Evolutionary conservation across 2,888 invertebrate genomes (phyloP).

Genomic region (Tiliacea aurago): DNA sequence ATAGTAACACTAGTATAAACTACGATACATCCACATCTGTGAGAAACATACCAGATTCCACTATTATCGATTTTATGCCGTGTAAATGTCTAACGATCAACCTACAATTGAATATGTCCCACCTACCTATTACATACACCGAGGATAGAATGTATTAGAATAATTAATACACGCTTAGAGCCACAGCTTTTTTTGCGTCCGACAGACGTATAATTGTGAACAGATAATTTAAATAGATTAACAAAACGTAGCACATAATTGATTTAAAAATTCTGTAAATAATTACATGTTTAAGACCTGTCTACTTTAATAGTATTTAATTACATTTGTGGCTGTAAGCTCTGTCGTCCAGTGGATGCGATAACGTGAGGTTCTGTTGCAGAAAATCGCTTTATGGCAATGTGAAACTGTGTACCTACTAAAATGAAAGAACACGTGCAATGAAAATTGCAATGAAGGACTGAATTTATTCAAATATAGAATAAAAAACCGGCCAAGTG

Average conservation of each 20-base stretch:
- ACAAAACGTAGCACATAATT: conserved; percentile 64
- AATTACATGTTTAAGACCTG: conserved; percentile 64
- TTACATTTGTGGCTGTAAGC: conserved; percentile 54
- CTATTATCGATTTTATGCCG: conserved; percentile 55
- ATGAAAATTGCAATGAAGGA: too few relatives aligned
- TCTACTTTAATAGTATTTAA: conserved; percentile 65
- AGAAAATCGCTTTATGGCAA: conserved; percentile 3
- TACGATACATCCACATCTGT: conserved; percentile 3
- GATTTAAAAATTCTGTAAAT: conserved; percentile 67
- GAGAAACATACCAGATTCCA: conserved; percentile 31
- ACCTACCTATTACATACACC: conserved; percentile 42
- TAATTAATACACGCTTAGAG: conserved; percentile 45
- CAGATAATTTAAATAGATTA: conserved; percentile 66
- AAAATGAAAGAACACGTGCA: too few relatives aligned
- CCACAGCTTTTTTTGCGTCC: conserved; percentile 37
- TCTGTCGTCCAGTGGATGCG: conserved; percentile 42
- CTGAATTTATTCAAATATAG: too few relatives aligned
- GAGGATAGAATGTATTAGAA: conserved; percentile 48
- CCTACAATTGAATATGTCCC: conserved; percentile 48
- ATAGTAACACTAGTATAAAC: neutral
- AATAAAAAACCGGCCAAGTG: too few relatives aligned
- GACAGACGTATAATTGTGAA: conserved; percentile 57
- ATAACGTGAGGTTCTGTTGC: conserved; percentile 22
- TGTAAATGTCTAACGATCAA: conserved; percentile 39
- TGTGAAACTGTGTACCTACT: neutral